Evolutionary conservation across 1,140 invertebrate genomes (phyloP).

Genomic region (Propsilocerus akamusi): DNA sequence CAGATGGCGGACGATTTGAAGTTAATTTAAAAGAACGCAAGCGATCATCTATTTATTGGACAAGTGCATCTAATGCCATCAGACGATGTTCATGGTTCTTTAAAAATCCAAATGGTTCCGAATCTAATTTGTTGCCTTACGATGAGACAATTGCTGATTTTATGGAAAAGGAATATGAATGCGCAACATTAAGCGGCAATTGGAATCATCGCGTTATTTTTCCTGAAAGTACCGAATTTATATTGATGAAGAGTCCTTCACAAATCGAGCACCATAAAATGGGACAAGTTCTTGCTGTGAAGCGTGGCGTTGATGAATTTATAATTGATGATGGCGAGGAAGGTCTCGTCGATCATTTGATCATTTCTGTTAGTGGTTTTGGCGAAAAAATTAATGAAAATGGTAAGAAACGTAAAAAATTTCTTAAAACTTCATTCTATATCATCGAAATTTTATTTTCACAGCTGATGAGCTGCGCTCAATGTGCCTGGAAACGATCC

Average conservation of each 20-base stretch:
- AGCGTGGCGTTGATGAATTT: not conserved
- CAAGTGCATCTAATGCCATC: not conserved
- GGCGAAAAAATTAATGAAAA: slow-evolving; percentile 1
- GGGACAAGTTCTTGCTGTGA: not conserved
- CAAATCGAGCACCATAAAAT: not conserved
- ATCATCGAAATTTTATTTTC: too few relatives aligned
- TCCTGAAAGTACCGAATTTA: not conserved
- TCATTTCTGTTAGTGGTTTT: not conserved
- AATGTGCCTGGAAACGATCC: not conserved
- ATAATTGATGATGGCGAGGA: not conserved
- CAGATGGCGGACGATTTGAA: not conserved
- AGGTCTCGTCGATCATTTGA: not conserved
- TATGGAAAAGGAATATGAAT: not conserved
- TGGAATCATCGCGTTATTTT: not conserved
- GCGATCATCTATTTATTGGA: not conserved
- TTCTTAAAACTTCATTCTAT: too few relatives aligned
- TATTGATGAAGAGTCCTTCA: not conserved
- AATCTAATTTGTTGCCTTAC: not conserved
- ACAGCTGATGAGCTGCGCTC: not conserved
- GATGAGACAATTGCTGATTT: not conserved
- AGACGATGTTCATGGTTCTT: not conserved
- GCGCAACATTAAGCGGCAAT: not conserved
- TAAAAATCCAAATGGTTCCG: not conserved
- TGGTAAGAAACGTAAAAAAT: too few relatives aligned
- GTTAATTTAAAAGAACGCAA: not conserved